Evolutionary conservation across 2,888 invertebrate species (phyloP), one percentile per base, ranked within the genome.

Genomic region (Boloria euphrosyne): DNA sequence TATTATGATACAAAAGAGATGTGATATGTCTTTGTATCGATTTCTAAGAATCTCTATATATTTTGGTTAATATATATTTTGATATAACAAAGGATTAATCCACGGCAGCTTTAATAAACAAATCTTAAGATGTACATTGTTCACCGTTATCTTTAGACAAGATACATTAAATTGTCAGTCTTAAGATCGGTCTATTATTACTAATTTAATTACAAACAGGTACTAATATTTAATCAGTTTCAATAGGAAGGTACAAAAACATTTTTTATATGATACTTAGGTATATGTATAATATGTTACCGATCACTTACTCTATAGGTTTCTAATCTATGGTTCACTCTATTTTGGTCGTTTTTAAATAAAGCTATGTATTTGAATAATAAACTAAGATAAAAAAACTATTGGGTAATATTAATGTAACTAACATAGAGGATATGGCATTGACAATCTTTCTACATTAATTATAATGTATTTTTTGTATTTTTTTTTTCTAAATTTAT

Each of bases 161-260:
- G 43, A 27, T 64, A 63, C 57, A 63, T 64, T 64, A 44, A 51
- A 44, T 27, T 76, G 72, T 87, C 88, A 87, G 87, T 87, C 88
- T 89, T 86, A 88, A 87, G 87, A 87, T 87, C 88, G 84, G 86
- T 87, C 85, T 86, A 87, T 88, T 88, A 87, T 84, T 81, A 83
- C 82, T 77, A 73, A 72, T 74, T 74, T 61, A 50, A 54, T 53
- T 64, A 51, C 5, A 38, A 76, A 76, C 72, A 73, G 74, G 74
- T 71, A 73, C 67, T 67, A 68, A 73, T 60, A 71, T 65, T 69
- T 72, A 75, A 73, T 76, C 75, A 71, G 53, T 75, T 73, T 59
- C 52, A 65, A 58, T 69, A 69, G 71, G 75, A 74, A 74, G 67
- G 65, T 70, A 70, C 62, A 70, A 70, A 68, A 70, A 50, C 38